Conservation (phyloP, 1,140 invertebrate species). For the Cotesia glomerata region DNA sequence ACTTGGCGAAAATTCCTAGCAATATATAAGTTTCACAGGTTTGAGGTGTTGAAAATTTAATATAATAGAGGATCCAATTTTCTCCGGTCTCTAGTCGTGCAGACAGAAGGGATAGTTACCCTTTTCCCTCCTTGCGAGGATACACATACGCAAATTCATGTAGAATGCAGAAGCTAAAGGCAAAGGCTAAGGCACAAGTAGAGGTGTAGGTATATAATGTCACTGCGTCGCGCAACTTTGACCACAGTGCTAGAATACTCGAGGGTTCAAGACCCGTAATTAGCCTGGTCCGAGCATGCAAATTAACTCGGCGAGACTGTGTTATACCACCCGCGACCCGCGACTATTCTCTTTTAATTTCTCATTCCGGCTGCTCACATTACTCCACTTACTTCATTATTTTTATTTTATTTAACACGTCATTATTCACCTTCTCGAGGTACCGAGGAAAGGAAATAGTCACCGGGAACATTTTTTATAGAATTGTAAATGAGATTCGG, state of each 20-base stretch:
- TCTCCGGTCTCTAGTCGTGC: too few relatives aligned
- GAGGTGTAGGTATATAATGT: slow-evolving; percentile 23
- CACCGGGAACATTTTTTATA: too few relatives aligned
- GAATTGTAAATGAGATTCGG: too few relatives aligned
- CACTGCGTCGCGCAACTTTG: slow-evolving; percentile 15
- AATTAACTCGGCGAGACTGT: slow-evolving; percentile 38
- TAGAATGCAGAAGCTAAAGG: too few relatives aligned
- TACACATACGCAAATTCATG: too few relatives aligned
- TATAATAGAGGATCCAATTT: too few relatives aligned
- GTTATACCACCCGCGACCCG: slow-evolving; percentile 34
- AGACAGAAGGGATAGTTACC: too few relatives aligned
- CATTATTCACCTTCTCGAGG: background rate
- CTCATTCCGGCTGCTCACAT: slow-evolving; percentile 25
- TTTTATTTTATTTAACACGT: slow-evolving; percentile 14
- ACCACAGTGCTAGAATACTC: slow-evolving; percentile 29
- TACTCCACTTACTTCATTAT: slow-evolving; percentile 26
- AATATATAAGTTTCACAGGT: too few relatives aligned
- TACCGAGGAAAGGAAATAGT: too few relatives aligned
- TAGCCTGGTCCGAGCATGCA: slow-evolving; percentile 40
- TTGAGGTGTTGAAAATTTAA: too few relatives aligned
- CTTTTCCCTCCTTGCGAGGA: too few relatives aligned
- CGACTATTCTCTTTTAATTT: slow-evolving; percentile 36
- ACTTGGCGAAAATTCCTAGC: too few relatives aligned
- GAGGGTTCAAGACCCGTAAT: slow-evolving; percentile 40
- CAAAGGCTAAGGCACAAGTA: background rate